Percentiles rank a stretch among this genome's conserved stretches.
Evolutionary conservation across 1,140 invertebrate genomes (phyloP).

Genomic region (Apis florea): DNA sequence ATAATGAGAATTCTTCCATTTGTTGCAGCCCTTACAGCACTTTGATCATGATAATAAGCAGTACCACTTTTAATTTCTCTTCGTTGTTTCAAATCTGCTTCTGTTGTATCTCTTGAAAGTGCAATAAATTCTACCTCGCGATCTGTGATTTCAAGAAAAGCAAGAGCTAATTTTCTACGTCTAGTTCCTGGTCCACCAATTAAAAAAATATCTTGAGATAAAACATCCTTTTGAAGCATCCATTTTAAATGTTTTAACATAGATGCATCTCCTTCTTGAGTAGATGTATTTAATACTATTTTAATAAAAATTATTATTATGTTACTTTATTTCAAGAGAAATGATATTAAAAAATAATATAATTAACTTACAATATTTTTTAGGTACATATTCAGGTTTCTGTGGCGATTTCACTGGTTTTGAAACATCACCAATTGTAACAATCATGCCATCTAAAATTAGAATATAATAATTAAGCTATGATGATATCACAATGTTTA

Average conservation of each 20-base stretch:
- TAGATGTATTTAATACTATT: constrained; percentile 65
- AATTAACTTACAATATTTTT: constrained; percentile 88
- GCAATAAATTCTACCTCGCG: constrained; percentile 96
- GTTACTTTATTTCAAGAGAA: not conserved
- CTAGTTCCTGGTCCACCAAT: constrained; percentile 93
- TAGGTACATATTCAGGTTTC: constrained; percentile 90
- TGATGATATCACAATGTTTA: not conserved
- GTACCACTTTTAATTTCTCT: constrained; percentile 94
- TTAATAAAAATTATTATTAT: constrained; percentile 19
- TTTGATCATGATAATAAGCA: constrained; percentile 97
- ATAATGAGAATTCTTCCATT: constrained; percentile 94
- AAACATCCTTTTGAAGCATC: constrained; percentile 96
- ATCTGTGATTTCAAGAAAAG: constrained; percentile 93
- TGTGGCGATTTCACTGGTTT: constrained; percentile 84
- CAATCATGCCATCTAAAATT: constrained; percentile 69
- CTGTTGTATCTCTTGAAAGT: constrained; percentile 96
- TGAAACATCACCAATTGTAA: constrained; percentile 89
- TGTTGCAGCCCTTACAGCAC: constrained; percentile 94
- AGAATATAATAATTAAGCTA: constrained; percentile 6
- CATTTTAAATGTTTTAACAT: constrained; percentile 92
- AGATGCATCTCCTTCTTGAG: constrained; percentile 82
- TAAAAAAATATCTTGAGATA: constrained; percentile 97
- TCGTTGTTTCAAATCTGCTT: constrained; percentile 97
- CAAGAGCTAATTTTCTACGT: constrained; percentile 89
- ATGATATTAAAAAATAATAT: constrained; percentile 51